A percentile compares a stretch with the other conserved stretches of the same genome.
These are phyloP conservation scores for Gymnopithys bicolor DNA, from an alignment of 2,797 vertebrate genomes.

Conservation along the genomic window DNA sequence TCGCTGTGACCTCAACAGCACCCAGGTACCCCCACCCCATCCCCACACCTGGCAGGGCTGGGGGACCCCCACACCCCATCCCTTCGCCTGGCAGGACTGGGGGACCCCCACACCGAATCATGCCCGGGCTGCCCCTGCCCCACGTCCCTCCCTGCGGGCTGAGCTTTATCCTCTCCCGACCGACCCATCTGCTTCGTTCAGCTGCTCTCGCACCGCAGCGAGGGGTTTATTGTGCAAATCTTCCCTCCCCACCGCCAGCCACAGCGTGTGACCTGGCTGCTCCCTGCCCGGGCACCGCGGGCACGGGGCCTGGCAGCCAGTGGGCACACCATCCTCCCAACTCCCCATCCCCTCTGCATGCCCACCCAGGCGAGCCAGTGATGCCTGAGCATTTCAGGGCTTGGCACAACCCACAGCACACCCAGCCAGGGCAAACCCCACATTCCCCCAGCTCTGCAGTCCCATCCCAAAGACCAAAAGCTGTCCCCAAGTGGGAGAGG, in stretches of 20 bases:
- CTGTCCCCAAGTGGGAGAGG: background rate
- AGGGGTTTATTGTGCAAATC: slow-evolving; percentile 68
- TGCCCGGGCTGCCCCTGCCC: background rate
- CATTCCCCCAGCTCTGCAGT: background rate
- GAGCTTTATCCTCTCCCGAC: slow-evolving; percentile 28
- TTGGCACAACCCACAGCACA: accelerated
- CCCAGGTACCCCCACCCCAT: slow-evolving; percentile 81
- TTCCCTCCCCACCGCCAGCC: background rate
- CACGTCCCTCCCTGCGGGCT: background rate
- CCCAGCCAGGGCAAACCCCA: accelerated
- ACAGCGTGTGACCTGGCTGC: background rate
- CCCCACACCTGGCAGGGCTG: accelerated
- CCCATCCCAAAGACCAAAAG: background rate
- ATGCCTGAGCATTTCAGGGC: background rate
- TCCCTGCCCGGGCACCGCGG: background rate
- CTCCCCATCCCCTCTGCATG: accelerated
- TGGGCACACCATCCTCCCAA: accelerated
- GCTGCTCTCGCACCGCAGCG: background rate
- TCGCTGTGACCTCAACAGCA: slow-evolving; percentile 92
- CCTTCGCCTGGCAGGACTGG: background rate
- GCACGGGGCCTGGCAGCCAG: background rate
- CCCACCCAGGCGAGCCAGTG: accelerated
- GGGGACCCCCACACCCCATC: background rate
- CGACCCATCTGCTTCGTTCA: slow-evolving; percentile 54
- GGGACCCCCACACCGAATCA: background rate